Conservation (phyloP, 2,888 invertebrate genomes). For the Gortyna flavago region DNA sequence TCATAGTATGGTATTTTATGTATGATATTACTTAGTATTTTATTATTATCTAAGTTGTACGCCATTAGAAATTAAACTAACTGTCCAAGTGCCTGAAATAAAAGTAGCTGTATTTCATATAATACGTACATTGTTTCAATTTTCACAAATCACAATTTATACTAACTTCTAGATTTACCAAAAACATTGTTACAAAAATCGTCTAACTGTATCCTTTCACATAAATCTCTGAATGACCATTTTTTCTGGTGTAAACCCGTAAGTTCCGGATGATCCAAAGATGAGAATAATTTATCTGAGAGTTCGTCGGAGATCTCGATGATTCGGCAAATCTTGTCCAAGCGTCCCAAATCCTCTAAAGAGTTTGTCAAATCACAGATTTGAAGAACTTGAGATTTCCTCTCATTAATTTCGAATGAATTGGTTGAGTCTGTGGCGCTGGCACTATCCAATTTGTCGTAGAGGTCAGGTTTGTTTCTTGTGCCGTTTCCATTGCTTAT, state of each 20-base stretch:
- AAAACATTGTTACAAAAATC: conserved; percentile 85
- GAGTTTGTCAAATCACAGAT: conserved; percentile 83
- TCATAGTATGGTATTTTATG: conserved; percentile 28
- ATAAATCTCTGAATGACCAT: conserved; percentile 87
- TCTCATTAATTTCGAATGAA: conserved; percentile 81
- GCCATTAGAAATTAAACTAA: conserved; percentile 58
- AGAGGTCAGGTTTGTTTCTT: conserved; percentile 76
- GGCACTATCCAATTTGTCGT: conserved; percentile 84
- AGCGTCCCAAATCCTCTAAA: conserved; percentile 80
- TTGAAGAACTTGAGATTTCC: conserved; percentile 82
- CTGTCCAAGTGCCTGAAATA: conserved; percentile 69
- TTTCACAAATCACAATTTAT: conserved; percentile 39
- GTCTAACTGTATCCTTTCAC: conserved; percentile 83
- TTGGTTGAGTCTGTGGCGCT: conserved; percentile 82
- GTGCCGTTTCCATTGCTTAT: conserved; percentile 64
- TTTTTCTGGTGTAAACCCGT: conserved; percentile 63
- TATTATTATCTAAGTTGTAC: conserved; percentile 48
- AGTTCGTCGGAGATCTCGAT: conserved; percentile 88
- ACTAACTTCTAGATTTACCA: conserved; percentile 67
- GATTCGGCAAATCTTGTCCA: conserved; percentile 86
- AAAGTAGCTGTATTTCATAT: conserved; percentile 60
- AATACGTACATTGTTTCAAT: conserved; percentile 53
- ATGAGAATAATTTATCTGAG: conserved; percentile 82
- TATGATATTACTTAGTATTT: conserved; percentile 33
- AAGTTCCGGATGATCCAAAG: conserved; percentile 67